Evolutionary conservation across 2,113 vertebrate species (phyloP), one percentile per base, ranked within the genome.

Genomic region (Equus quagga): DNA sequence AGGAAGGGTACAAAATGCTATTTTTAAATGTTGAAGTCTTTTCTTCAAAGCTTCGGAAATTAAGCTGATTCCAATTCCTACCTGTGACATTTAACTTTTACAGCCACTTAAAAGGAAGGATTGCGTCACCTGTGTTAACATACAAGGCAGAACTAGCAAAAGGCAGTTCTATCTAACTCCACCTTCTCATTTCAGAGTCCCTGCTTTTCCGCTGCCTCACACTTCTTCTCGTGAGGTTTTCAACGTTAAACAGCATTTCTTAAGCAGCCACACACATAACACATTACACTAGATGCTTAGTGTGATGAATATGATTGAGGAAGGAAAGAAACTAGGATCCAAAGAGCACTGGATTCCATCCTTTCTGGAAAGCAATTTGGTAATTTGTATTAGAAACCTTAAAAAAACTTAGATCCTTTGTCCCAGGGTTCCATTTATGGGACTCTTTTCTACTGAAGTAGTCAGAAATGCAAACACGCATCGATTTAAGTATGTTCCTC

Each of bases 361-460:
- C n/a, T 84, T 91, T 65, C 33, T 70, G 12, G 21, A 93, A 90
- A 95, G 33, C 31, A 73, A 89, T 81, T 92, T 89, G 14, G 14
- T 46, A 60, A 95, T 83, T 64, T 83, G n/a, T 36, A 28, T 65
- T 23, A 69, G 31, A 95, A 92, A 87, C 36, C 23, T 79, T 83
- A 64, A 76, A 76, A 67, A 79, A 44, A 24, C 6, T 44, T 46
- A 67, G 65, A 65, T 80, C 14, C 13, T 79, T 73, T 80, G 36
- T 89, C 18, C 36, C 8, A 80, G 8, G 4, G 44, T 80, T 85
- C 1, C 8, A 85, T 65, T 93, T 76, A 28, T 75, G 54, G 26
- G 56, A 85, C 58, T 11, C 6, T 51, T 36, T 62, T 93, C 24
- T 67, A 76, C 24, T 54, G 5, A 76, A 56, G 76, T 76, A 64